A percentile compares a stretch with the other conserved stretches of the same genome.
phyloP scores from a whole-genome alignment of 1,140 invertebrate genomes.

The Schmidtea mediterranea region DNA sequence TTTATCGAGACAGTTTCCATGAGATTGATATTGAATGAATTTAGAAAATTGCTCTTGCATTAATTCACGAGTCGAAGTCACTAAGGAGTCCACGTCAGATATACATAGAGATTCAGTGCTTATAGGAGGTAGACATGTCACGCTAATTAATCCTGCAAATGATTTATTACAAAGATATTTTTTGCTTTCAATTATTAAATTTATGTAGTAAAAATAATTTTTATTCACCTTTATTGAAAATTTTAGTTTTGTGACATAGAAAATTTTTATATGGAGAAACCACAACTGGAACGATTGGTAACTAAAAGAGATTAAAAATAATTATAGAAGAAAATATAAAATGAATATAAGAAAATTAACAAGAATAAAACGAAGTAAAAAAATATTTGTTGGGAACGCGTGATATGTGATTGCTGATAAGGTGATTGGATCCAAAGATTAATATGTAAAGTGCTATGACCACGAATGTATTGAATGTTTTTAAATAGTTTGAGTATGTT shows the following conservation, averaged over 20 bases:
- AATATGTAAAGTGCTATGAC: not conserved
- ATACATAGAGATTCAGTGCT: conserved; percentile 42
- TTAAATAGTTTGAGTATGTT: too few relatives aligned
- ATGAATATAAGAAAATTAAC: not conserved
- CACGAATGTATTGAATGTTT: too few relatives aligned
- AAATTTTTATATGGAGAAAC: conserved; percentile 58
- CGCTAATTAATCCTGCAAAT: conserved; percentile 41
- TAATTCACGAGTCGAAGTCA: too few relatives aligned
- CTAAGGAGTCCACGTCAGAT: conserved; percentile 34
- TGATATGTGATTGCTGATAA: not conserved
- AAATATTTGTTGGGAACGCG: too few relatives aligned
- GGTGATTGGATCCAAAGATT: not conserved
- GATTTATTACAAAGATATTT: conserved; percentile 9
- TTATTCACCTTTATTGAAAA: conserved; percentile 23
- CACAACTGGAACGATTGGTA: conserved; percentile 62
- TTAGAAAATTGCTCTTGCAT: too few relatives aligned
- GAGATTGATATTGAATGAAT: too few relatives aligned
- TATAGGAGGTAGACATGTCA: conserved; percentile 47
- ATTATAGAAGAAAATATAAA: not conserved
- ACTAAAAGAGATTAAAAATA: conserved; percentile 15
- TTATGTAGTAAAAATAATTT: too few relatives aligned
- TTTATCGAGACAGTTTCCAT: too few relatives aligned
- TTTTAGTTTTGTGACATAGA: conserved; percentile 45
- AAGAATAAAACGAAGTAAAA: too few relatives aligned
- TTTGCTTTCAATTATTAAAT: conserved; percentile 6